Evolutionary conservation across 2,888 invertebrate genomes (phyloP).

Genomic region (Anorthoa munda): DNA sequence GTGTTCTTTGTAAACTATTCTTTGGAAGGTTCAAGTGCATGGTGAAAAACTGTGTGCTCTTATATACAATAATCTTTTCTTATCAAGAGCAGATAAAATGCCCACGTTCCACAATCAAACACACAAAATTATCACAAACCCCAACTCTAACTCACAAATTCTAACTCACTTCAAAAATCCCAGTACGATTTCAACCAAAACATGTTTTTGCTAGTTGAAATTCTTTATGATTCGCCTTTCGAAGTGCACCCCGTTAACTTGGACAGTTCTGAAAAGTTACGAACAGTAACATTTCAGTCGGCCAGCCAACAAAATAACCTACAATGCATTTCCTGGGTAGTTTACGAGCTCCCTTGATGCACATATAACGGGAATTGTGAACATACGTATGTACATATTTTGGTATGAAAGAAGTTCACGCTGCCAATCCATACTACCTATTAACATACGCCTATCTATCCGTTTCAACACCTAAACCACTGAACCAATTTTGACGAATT

Average conservation of each 20-base stretch:
- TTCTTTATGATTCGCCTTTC: slow-evolving; percentile 50
- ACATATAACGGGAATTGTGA: slow-evolving; percentile 47
- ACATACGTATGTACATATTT: slow-evolving; percentile 5
- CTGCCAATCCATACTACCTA: too few relatives aligned
- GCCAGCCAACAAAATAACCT: slow-evolving; percentile 75
- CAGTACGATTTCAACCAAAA: slow-evolving; percentile 39
- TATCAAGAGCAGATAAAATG: neutral
- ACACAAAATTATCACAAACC: slow-evolving; percentile 6
- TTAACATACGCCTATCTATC: too few relatives aligned
- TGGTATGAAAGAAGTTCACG: neutral
- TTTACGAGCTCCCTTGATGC: slow-evolving; percentile 68
- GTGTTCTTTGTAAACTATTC: neutral
- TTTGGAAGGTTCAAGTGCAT: neutral
- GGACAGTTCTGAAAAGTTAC: slow-evolving; percentile 71
- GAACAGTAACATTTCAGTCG: slow-evolving; percentile 73
- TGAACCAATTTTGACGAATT: too few relatives aligned
- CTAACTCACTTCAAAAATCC: slow-evolving; percentile 5
- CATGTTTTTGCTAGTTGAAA: slow-evolving; percentile 51
- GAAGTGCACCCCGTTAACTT: slow-evolving; percentile 72
- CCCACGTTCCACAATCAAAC: neutral
- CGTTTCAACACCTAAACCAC: too few relatives aligned
- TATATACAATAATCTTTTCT: neutral
- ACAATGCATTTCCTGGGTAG: slow-evolving; percentile 76
- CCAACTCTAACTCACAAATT: neutral
- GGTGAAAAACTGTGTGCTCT: neutral